A percentile compares a stretch with the other conserved stretches of the same genome.
Evolutionary conservation across 2,888 invertebrate genomes (phyloP).

Genomic region (Philereme transversata): DNA sequence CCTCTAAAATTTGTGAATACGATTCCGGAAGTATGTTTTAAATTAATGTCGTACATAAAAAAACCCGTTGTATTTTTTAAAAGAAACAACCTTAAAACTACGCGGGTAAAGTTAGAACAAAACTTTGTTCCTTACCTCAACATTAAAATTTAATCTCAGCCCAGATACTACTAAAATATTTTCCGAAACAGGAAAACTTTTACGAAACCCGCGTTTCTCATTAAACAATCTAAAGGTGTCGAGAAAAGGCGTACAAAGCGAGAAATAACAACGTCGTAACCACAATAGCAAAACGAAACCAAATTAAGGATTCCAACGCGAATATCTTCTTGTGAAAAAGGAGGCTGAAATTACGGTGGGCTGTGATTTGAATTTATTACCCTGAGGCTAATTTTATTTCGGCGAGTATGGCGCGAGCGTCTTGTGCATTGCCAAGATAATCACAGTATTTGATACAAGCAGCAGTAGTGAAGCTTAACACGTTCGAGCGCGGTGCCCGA

Average conservation of each 20-base stretch:
- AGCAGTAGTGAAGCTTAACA: slow-evolving; percentile 6
- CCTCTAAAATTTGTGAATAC: too few species aligned
- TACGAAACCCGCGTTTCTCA: slow-evolving; percentile 29
- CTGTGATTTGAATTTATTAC: slow-evolving; percentile 82
- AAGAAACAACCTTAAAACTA: too few species aligned
- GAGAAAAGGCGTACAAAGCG: slow-evolving; percentile 55
- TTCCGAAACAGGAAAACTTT: slow-evolving; percentile 20
- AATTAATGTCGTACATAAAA: too few species aligned
- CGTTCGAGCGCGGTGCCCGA: too few species aligned
- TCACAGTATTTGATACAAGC: slow-evolving; percentile 4
- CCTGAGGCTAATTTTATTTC: slow-evolving; percentile 79
- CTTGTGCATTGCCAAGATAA: slow-evolving; percentile 21
- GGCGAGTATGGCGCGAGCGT: slow-evolving; percentile 34
- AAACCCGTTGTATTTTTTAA: too few species aligned
- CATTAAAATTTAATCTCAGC: neutral
- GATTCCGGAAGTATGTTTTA: too few species aligned
- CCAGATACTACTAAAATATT: slow-evolving; percentile 5
- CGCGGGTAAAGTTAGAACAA: too few species aligned
- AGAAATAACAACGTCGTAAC: slow-evolving; percentile 66
- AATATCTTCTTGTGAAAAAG: slow-evolving; percentile 76
- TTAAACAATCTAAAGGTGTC: slow-evolving; percentile 44
- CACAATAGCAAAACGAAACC: slow-evolving; percentile 74
- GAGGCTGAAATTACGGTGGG: slow-evolving; percentile 73
- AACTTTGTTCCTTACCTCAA: too few species aligned
- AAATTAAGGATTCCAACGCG: slow-evolving; percentile 76